A percentile compares a stretch with the other conserved stretches of the same genome.
These are phyloP conservation scores for Apodemus sylvaticus DNA, from an alignment of 2,113 vertebrate genomes.

Conservation along the genomic window DNA sequence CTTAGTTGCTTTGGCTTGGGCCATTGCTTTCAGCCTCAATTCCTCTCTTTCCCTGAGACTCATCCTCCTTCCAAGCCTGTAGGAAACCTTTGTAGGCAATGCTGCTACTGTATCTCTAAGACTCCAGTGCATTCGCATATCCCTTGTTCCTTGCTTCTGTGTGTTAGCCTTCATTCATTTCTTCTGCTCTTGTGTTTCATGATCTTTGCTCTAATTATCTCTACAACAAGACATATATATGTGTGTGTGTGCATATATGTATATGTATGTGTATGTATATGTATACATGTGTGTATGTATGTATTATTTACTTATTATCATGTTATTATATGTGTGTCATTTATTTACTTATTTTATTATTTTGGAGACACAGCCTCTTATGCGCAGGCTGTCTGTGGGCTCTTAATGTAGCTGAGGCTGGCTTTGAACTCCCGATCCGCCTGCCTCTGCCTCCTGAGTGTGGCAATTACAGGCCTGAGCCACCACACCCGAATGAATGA, in stretches of 20 bases:
- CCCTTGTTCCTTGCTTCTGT: background rate
- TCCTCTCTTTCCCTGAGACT: background rate
- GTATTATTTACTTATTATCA: background rate
- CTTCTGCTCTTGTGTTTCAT: conserved; percentile 16
- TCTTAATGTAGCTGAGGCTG: background rate
- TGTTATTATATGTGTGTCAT: background rate
- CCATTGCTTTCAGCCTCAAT: background rate
- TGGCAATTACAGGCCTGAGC: background rate
- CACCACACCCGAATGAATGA: background rate
- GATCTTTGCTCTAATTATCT: background rate
- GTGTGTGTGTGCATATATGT: background rate
- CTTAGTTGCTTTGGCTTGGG: background rate
- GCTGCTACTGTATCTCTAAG: background rate
- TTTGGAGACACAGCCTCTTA: background rate
- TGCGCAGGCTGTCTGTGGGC: background rate
- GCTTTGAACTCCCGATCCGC: background rate
- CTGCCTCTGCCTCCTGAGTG: background rate
- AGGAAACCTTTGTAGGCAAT: background rate
- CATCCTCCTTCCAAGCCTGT: background rate
- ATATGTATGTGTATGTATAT: background rate
- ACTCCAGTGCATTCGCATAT: too few species aligned
- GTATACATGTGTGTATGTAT: background rate
- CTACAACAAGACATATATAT: background rate
- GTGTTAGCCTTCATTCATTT: background rate
- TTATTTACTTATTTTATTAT: background rate